Percentiles rank a stretch among this genome's conserved stretches.
phyloP scores from a whole-genome alignment of 2,797 vertebrate genomes.

The Lateolabrax maculatus region DNA sequence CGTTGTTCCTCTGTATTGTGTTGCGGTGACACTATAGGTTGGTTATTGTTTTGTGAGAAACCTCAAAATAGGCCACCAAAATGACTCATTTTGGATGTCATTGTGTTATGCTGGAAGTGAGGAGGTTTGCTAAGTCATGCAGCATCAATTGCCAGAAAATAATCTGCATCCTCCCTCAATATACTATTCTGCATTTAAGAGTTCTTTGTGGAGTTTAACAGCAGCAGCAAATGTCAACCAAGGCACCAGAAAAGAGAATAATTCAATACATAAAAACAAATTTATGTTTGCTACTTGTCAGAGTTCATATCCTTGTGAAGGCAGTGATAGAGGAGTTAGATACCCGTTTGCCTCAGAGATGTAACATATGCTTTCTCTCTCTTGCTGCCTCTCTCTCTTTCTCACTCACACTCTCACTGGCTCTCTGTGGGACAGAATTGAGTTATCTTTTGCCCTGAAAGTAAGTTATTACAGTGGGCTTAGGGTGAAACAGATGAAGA shows the following conservation, averaged over 20 bases:
- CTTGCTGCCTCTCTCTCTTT: slow-evolving; percentile 29
- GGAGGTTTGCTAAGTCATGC: slow-evolving; percentile 22
- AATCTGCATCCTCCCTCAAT: slow-evolving; percentile 13
- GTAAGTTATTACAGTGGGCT: slow-evolving; percentile 97
- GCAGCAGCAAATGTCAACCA: slow-evolving; percentile 34
- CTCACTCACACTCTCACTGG: slow-evolving; percentile 59
- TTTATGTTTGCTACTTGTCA: slow-evolving; percentile 95
- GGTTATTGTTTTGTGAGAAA: slow-evolving; percentile 53
- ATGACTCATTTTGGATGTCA: slow-evolving; percentile 25
- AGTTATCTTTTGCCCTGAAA: slow-evolving; percentile 97
- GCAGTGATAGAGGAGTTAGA: slow-evolving; percentile 96
- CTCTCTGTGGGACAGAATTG: slow-evolving; percentile 91
- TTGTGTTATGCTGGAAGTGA: slow-evolving; percentile 14
- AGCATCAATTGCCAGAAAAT: not conserved
- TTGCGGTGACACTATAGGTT: slow-evolving; percentile 52
- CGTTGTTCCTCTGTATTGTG: slow-evolving; percentile 71
- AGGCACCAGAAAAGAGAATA: slow-evolving; percentile 83
- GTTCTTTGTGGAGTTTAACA: slow-evolving; percentile 34
- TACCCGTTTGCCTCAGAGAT: slow-evolving; percentile 91
- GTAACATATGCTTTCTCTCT: slow-evolving; percentile 90
- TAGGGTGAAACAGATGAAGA: slow-evolving; percentile 98
- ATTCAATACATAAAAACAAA: slow-evolving; percentile 94
- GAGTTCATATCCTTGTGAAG: slow-evolving; percentile 91
- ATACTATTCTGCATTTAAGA: slow-evolving; percentile 9
- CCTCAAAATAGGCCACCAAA: slow-evolving; percentile 15